phyloP scores from a whole-genome alignment of 2,797 vertebrate species.

The Sarcophilus harrisii region DNA sequence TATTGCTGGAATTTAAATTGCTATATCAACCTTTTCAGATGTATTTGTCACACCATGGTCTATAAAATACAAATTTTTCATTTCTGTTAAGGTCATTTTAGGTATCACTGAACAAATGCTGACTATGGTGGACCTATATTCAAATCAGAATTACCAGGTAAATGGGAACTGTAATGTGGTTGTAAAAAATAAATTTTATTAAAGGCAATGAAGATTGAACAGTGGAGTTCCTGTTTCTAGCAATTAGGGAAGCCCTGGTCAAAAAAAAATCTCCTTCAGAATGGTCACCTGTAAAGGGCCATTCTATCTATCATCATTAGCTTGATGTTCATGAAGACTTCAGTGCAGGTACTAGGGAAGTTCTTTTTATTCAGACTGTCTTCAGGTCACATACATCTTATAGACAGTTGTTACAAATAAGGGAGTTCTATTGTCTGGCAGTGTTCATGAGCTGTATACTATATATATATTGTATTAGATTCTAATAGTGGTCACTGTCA shows the following conservation, averaged over 20 bases:
- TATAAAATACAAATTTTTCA: neutral
- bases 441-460: neutral
- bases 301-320: neutral
- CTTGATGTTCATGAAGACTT: neutral
- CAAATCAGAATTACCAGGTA: neutral
- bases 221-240: neutral
- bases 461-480: neutral
- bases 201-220: neutral
- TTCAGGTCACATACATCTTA: neutral
- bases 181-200: neutral
- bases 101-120: neutral
- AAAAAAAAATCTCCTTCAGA: neutral
- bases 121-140: neutral
- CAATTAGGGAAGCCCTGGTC: neutral
- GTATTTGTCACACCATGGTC: neutral
- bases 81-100: neutral
- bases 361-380: neutral
- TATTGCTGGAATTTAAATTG: neutral
- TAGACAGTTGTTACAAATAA: neutral
- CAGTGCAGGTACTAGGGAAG: neutral
- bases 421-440: neutral
- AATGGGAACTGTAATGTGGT: neutral
- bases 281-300: neutral
- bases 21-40: neutral
- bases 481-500: neutral